Evolutionary conservation across 2,888 invertebrate genomes (phyloP), one percentile per base, ranked within the genome.

Genomic region (Cheilosia scutellata): DNA sequence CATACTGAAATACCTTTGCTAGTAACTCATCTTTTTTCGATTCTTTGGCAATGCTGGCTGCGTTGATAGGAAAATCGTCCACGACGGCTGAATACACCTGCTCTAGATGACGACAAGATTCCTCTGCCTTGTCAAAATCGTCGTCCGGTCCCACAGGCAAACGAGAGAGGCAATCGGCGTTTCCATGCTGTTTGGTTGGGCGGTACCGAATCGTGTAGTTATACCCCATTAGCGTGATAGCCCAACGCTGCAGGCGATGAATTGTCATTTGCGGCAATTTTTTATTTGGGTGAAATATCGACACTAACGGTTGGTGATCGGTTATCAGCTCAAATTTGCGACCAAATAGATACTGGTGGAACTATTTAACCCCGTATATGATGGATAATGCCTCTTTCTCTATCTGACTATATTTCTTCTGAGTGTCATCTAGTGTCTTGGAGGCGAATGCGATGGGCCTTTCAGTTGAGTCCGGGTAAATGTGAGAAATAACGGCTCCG

Each of bases 171-270:
- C 72, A 70, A 51, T 80, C 68, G 0, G 58, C 80, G 27, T 63
- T 78, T 1, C 55, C 53, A 33, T 74, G 76, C 49, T 55, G 71
- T 9, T 13, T 71, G 5, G 63, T 78, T 47, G 71, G 40, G 0
- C 71, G 57, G 27, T 68, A 80, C 0, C 62, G 60, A 7, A 72
- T 80, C 3, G 42, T 55, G 33, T 80, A 80, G 2, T 57, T 62
- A 49, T 80, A 80, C 4, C 51, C 72, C 60, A 75, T 75, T 2
- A 79, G 49, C 0, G 37, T 42, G 7, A 88, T 62, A 1, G 82
- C 76, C 79, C 82, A 88, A 2, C 80, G 53, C 37, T 86, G 83
- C 2, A 87, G 62, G 2, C 84, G 29, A 13, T 87, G 79, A 3
- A 82, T 62, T 5, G 87, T 79, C 42, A 77, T 63, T 9, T 68